Conservation (phyloP, 2,888 invertebrate genomes). For the Spisula solida region DNA sequence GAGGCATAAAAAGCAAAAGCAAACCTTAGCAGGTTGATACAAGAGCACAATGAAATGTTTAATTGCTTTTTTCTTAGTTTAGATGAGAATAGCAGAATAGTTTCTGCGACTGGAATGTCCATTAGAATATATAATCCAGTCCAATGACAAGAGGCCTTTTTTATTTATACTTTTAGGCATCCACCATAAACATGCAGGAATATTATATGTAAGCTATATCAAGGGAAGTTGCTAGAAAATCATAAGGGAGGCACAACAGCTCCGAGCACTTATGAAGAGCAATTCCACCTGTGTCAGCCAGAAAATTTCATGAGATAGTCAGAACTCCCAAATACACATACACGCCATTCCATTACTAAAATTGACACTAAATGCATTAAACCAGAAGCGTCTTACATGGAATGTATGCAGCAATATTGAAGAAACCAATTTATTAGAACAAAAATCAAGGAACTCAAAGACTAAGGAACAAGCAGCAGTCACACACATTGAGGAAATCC, state of each 20-base stretch:
- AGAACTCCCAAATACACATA: no score
- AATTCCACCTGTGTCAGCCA: conserved; percentile 53
- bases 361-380: no score
- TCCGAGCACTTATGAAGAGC: conserved; percentile 64
- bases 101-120: conserved; percentile 7
- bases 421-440: no score
- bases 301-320: conserved; percentile 34
- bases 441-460: no score
- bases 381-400: no score
- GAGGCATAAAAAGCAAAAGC: conserved; percentile 3
- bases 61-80: conserved; percentile 60
- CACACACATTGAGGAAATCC: no score
- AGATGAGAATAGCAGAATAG: conserved; percentile 41
- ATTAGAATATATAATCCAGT: conserved; percentile 8
- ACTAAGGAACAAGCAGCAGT: no score
- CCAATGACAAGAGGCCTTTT: conserved; percentile 57
- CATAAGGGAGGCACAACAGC: conserved; percentile 40
- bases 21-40: conserved; percentile 16
- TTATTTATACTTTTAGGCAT: conserved; percentile 47
- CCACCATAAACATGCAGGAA: conserved; percentile 57
- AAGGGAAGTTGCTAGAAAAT: conserved; percentile 48
- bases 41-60: conserved; percentile 45
- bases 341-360: no score
- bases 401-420: no score
- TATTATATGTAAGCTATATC: no score